phyloP scores from a whole-genome alignment of 2,113 vertebrate genomes.

The Nothoprocta pentlandii region DNA sequence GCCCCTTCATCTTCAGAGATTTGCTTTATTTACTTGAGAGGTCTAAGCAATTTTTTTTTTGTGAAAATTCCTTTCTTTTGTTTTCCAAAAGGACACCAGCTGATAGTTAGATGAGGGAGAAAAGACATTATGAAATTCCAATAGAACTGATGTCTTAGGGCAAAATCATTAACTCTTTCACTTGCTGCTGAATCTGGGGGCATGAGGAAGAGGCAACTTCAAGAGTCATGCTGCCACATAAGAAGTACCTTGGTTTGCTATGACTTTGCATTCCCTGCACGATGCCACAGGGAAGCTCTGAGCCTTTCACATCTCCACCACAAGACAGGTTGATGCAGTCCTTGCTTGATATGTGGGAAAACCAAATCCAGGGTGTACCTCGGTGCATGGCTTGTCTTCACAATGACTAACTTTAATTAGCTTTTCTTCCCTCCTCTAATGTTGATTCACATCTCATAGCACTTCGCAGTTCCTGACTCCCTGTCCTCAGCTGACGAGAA shows the following conservation, averaged over 20 bases:
- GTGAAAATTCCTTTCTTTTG: not conserved
- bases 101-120: not conserved
- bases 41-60: not conserved
- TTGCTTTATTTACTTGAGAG: not conserved
- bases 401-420: not conserved
- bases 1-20: not conserved
- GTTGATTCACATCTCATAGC: not conserved
- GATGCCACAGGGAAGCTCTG: not conserved
- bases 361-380: not conserved
- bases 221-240: not conserved
- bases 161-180: not conserved
- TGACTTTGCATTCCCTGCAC: not conserved
- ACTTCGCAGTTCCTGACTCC: not conserved
- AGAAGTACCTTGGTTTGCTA: not conserved
- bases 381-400: fast-evolving
- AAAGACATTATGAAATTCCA: not conserved
- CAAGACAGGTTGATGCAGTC: not conserved
- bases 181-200: not conserved
- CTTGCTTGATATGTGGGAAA: not conserved
- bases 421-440: not conserved
- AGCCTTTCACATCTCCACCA: not conserved
- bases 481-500: not conserved
- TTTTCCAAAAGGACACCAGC: not conserved
- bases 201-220: not conserved
- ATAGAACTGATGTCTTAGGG: not conserved